Percentiles rank a stretch among this genome's conserved stretches.
phyloP scores from a whole-genome alignment of 2,113 vertebrate species.

The Strix uralensis region DNA sequence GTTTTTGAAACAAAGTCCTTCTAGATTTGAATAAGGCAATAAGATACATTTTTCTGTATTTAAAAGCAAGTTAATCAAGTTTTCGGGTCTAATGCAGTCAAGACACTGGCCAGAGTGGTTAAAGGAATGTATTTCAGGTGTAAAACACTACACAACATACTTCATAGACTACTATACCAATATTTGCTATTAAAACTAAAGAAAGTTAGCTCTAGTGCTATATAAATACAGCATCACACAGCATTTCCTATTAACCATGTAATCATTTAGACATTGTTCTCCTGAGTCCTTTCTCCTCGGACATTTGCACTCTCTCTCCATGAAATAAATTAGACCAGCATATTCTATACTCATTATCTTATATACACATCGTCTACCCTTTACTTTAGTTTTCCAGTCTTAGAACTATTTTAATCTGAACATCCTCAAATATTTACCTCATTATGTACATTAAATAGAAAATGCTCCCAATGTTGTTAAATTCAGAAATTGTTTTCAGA shows the following conservation, averaged over 20 bases:
- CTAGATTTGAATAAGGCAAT: not conserved
- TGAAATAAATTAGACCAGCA: not conserved
- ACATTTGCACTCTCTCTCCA: not conserved
- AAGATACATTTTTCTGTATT: not conserved
- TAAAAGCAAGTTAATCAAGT: not conserved
- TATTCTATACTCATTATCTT: not conserved
- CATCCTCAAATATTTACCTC: not conserved
- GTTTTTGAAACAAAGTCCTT: not conserved
- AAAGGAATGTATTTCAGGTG: not conserved
- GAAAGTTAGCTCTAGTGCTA: not conserved
- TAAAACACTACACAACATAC: not conserved
- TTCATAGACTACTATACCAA: not conserved
- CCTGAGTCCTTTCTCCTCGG: rapidly evolving
- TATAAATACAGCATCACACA: not conserved
- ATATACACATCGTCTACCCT: not conserved
- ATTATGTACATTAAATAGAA: not conserved
- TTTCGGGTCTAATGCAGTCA: not conserved
- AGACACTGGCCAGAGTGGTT: not conserved
- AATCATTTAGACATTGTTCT: not conserved
- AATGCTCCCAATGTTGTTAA: not conserved
- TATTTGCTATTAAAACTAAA: not conserved
- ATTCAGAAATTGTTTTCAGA: not conserved
- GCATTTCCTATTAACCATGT: not conserved
- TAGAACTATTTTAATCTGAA: not conserved
- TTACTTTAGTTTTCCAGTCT: not conserved